Evolutionary conservation across 2,113 vertebrate species (phyloP).

Genomic region (Hemicordylus capensis): DNA sequence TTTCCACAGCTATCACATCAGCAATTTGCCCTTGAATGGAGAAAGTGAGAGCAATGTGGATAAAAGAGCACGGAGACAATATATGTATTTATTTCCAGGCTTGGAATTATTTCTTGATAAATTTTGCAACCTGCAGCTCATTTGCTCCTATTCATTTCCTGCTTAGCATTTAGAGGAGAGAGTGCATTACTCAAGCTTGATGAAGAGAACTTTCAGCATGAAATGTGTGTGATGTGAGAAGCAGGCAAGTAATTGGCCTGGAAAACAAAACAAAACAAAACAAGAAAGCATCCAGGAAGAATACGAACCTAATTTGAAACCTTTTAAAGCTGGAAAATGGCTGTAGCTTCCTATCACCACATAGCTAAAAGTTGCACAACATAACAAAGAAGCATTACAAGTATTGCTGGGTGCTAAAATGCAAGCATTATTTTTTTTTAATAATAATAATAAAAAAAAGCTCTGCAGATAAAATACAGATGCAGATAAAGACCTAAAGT

Average conservation of each 20-base stretch:
- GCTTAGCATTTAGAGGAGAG: neutral
- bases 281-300: slow-evolving; percentile 8
- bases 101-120: slow-evolving; percentile 58
- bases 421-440: neutral
- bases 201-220: slow-evolving; percentile 38
- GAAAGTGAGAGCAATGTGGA: slow-evolving; percentile 1
- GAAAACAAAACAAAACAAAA: slow-evolving; percentile 30
- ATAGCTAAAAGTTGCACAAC: slow-evolving; percentile 31
- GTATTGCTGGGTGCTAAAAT: slow-evolving; percentile 27
- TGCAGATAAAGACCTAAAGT: neutral
- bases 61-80: rapidly evolving
- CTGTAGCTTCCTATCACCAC: neutral
- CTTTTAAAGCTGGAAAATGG: slow-evolving; percentile 42
- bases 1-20: neutral
- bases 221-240: slow-evolving; percentile 37
- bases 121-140: slow-evolving; percentile 55
- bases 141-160: slow-evolving; percentile 14
- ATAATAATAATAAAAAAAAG: neutral
- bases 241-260: slow-evolving; percentile 43
- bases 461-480: slow-evolving; percentile 33
- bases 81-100: slow-evolving; percentile 53
- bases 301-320: slow-evolving; percentile 40
- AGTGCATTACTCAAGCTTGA: neutral
- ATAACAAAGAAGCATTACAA: slow-evolving; percentile 33
- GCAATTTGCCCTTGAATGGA: slow-evolving; percentile 11